Conservation (phyloP, 2,113 vertebrate genomes). For the Chaenogobius annularis region DNA sequence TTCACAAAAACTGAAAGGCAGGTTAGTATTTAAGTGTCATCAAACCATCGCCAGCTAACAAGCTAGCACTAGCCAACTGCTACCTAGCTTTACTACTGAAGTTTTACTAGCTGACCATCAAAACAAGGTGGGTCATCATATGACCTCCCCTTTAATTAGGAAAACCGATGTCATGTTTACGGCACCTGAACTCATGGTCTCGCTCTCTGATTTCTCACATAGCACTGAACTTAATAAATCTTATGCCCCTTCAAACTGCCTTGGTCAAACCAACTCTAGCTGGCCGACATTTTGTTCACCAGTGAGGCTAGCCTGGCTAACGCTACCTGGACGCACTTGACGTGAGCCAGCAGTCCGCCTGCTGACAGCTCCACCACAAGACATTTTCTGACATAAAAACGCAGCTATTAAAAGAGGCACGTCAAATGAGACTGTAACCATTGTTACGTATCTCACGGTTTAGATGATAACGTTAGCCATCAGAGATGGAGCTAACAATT, state of each 20-base stretch:
- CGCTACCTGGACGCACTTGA: constrained; percentile 57
- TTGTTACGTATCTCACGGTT: neutral
- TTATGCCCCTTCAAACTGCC: constrained; percentile 33
- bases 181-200: constrained; percentile 5
- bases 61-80: constrained; percentile 35
- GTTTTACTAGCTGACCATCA: constrained; percentile 31
- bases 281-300: constrained; percentile 93
- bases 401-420: neutral
- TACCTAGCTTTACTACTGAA: constrained; percentile 31
- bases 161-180: constrained; percentile 10
- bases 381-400: constrained; percentile 14
- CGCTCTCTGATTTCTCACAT: neutral
- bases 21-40: constrained; percentile 8
- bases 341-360: constrained; percentile 14
- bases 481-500: constrained; percentile 41
- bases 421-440: neutral
- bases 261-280: constrained; percentile 59
- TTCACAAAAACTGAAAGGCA: neutral
- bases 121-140: constrained; percentile 37
- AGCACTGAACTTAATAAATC: constrained; percentile 25
- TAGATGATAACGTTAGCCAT: constrained; percentile 26
- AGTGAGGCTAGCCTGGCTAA: constrained; percentile 67
- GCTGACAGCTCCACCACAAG: constrained; percentile 56
- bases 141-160: constrained; percentile 38
- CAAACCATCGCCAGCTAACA: constrained; percentile 25